phyloP scores from a whole-genome alignment of 2,113 vertebrate species.

The Fregata magnificens region DNA sequence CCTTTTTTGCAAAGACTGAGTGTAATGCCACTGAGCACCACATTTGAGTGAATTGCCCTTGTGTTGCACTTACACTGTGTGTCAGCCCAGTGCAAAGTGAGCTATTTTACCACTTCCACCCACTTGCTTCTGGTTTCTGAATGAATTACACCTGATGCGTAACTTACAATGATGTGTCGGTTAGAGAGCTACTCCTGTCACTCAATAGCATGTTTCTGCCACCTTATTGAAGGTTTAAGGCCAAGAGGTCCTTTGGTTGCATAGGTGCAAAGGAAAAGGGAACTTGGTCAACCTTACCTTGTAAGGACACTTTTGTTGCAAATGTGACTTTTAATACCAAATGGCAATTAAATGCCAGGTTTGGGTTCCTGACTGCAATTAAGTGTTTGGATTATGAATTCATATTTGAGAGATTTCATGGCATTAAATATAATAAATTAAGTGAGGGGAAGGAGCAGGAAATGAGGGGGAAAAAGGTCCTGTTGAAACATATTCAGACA shows the following conservation, averaged over 20 bases:
- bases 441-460: constrained; percentile 43
- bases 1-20: neutral
- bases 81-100: neutral
- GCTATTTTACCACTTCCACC: neutral
- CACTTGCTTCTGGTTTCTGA: constrained; percentile 7
- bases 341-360: constrained; percentile 68
- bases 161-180: neutral
- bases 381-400: constrained; percentile 61
- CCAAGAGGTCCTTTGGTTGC: neutral
- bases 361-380: constrained; percentile 63
- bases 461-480: constrained; percentile 48
- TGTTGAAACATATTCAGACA: constrained; percentile 74
- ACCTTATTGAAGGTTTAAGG: neutral
- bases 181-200: neutral
- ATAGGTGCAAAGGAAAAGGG: neutral
- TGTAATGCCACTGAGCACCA: neutral
- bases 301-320: constrained; percentile 54
- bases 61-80: neutral
- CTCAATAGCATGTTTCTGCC: neutral
- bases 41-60: neutral
- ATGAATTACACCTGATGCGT: neutral
- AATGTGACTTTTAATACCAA: constrained; percentile 71
- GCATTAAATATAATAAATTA: constrained; percentile 70
- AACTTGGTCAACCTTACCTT: neutral
- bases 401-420: constrained; percentile 54